Percentiles rank a stretch among this genome's conserved stretches.
These are phyloP conservation scores for Xanthorhoe spadicearia DNA, from an alignment of 2,888 invertebrate species.

Conservation along the genomic window DNA sequence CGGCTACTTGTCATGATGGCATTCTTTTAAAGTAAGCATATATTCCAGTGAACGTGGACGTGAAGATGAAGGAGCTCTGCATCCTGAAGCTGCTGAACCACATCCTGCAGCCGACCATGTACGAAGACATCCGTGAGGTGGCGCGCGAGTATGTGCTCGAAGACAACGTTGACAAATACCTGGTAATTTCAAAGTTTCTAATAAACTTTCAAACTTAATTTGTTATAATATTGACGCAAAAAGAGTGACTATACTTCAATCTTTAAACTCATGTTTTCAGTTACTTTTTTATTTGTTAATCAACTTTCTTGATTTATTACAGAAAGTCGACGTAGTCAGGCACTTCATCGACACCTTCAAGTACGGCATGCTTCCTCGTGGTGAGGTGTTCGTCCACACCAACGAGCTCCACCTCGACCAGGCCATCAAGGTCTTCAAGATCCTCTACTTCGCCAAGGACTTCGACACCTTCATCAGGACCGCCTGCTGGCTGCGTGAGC, in stretches of 20 bases:
- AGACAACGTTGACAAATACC: slow-evolving; percentile 84
- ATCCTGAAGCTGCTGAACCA: slow-evolving; percentile 85
- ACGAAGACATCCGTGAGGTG: slow-evolving; percentile 84
- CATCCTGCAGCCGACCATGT: slow-evolving; percentile 85
- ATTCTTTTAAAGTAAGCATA: neutral
- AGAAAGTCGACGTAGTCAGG: slow-evolving; percentile 85
- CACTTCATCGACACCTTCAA: slow-evolving; percentile 83
- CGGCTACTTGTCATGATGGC: neutral
- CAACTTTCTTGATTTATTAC: slow-evolving; percentile 42
- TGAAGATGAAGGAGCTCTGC: slow-evolving; percentile 83
- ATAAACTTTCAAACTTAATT: neutral
- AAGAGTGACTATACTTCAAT: too few species aligned
- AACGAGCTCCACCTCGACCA: slow-evolving; percentile 86
- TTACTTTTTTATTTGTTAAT: neutral
- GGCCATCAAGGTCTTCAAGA: slow-evolving; percentile 86
- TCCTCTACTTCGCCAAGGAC: slow-evolving; percentile 88
- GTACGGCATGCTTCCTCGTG: slow-evolving; percentile 85
- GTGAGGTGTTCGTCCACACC: slow-evolving; percentile 86
- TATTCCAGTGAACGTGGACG: slow-evolving; percentile 76
- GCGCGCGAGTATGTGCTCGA: slow-evolving; percentile 86
- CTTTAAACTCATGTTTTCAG: neutral
- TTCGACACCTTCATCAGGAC: slow-evolving; percentile 88
- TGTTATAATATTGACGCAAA: neutral
- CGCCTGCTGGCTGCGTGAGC: slow-evolving; percentile 88
- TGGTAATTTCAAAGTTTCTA: slow-evolving; percentile 58